These are phyloP conservation scores for Malaclemys terrapin DNA, from an alignment of 2,113 vertebrate species.

Conservation along the genomic window DNA sequence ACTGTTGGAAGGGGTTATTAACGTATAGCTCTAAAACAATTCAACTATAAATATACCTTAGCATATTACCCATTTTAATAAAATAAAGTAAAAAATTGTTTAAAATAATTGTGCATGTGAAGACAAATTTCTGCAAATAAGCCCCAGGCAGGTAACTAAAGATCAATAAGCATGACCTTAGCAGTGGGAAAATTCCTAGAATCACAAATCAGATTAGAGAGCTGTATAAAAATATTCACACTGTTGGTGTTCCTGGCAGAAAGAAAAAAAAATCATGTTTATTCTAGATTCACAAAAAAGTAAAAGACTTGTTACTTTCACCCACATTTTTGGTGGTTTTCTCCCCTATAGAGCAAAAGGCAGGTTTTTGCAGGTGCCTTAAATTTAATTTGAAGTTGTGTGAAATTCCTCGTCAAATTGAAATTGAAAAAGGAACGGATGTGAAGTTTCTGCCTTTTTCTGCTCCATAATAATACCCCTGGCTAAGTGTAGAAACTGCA, in stretches of 20 bases:
- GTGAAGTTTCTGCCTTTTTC: slow-evolving; percentile 44
- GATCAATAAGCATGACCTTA: not conserved
- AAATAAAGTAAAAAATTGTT: slow-evolving; percentile 40
- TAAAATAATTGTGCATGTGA: slow-evolving; percentile 41
- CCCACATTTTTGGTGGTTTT: not conserved
- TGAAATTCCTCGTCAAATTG: slow-evolving; percentile 47
- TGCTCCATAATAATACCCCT: slow-evolving; percentile 15
- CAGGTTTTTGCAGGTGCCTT: slow-evolving; percentile 17
- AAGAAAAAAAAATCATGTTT: not conserved
- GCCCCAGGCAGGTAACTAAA: not conserved
- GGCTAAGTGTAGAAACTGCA: slow-evolving; percentile 12
- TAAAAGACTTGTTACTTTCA: not conserved
- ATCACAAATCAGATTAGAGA: not conserved
- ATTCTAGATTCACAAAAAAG: not conserved
- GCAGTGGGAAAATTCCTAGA: not conserved
- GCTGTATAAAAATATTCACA: slow-evolving; percentile 1
- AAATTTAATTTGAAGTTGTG: slow-evolving; percentile 9
- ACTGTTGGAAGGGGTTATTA: slow-evolving; percentile 28
- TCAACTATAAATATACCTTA: slow-evolving; percentile 41
- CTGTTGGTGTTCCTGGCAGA: not conserved
- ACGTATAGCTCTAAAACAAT: slow-evolving; percentile 37
- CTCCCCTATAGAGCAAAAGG: not conserved
- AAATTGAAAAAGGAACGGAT: slow-evolving; percentile 36
- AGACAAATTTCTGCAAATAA: slow-evolving; percentile 34
- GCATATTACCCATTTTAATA: slow-evolving; percentile 25